Conservation (phyloP, 2,113 vertebrate species). For the Dicentrarchus labrax region DNA sequence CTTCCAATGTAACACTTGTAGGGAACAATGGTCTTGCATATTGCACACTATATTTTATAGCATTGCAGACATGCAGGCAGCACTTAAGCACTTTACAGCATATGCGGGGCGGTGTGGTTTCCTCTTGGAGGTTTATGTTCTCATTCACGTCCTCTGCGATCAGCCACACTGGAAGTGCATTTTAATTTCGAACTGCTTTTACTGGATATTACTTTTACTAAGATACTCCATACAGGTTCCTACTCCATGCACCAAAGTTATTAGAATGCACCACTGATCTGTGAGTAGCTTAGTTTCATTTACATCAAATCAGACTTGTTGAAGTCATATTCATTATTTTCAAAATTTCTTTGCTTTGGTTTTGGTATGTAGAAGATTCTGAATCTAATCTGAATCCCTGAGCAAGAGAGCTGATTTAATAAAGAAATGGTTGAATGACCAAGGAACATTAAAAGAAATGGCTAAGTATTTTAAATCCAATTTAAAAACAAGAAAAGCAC, state of each 20-base stretch:
- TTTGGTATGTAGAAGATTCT: not conserved
- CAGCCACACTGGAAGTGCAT: slow-evolving; percentile 6
- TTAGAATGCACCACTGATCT: slow-evolving; percentile 37
- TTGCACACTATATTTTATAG: slow-evolving; percentile 69
- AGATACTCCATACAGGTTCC: slow-evolving; percentile 21
- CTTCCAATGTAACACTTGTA: slow-evolving; percentile 67
- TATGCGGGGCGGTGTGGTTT: slow-evolving; percentile 16
- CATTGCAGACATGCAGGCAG: slow-evolving; percentile 55
- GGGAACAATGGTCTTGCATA: slow-evolving; percentile 76
- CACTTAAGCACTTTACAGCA: slow-evolving; percentile 57
- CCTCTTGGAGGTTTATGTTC: slow-evolving; percentile 53
- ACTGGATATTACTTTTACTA: slow-evolving; percentile 17
- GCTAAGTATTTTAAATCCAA: slow-evolving; percentile 37
- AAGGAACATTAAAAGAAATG: slow-evolving; percentile 33
- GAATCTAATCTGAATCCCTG: slow-evolving; percentile 15
- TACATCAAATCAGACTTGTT: slow-evolving; percentile 39
- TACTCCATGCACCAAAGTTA: not conserved
- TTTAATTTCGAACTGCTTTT: slow-evolving; percentile 26
- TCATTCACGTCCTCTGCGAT: slow-evolving; percentile 37
- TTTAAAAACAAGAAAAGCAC: slow-evolving; percentile 33
- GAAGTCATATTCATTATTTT: not conserved
- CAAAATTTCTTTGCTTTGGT: slow-evolving; percentile 31
- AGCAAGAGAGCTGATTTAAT: slow-evolving; percentile 32
- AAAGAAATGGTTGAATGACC: slow-evolving; percentile 32
- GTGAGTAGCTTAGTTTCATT: slow-evolving; percentile 29